Conservation (phyloP, 1,140 invertebrate species). For the Aphidius gifuensis region DNA sequence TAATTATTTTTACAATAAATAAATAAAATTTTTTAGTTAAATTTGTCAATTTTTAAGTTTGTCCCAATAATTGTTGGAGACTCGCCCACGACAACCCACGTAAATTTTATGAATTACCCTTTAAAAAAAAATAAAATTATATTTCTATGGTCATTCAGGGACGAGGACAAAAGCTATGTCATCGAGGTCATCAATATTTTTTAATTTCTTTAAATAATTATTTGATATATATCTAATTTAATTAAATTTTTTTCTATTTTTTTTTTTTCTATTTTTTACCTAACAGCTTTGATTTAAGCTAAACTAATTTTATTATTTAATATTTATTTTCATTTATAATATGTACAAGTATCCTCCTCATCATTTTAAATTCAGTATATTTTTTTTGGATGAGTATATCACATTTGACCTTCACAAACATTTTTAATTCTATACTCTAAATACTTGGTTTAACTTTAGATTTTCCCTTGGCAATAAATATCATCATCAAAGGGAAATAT, state of each 20-base stretch:
- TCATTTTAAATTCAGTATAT: too few species aligned
- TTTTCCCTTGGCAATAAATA: constrained; percentile 42
- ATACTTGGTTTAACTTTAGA: constrained; percentile 46
- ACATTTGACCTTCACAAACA: constrained; percentile 45
- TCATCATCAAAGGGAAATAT: constrained; percentile 16
- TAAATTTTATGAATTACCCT: constrained; percentile 20
- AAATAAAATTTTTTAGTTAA: neutral
- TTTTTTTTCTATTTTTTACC: too few species aligned
- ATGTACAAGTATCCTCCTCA: too few species aligned
- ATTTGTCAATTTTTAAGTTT: constrained; percentile 16
- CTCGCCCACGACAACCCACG: constrained; percentile 44
- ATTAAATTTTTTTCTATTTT: too few species aligned
- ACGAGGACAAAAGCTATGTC: constrained; percentile 21
- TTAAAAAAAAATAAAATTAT: neutral
- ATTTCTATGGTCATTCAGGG: constrained; percentile 24
- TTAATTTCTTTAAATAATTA: constrained; percentile 20
- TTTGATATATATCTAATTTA: neutral
- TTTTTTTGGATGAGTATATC: constrained; percentile 31
- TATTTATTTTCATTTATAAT: too few species aligned
- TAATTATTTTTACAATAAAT: too few species aligned
- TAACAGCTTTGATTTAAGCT: too few species aligned
- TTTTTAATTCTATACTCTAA: constrained; percentile 49
- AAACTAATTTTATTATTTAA: too few species aligned
- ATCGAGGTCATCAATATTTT: constrained; percentile 39
- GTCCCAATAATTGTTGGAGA: constrained; percentile 27